Conservation (phyloP, 1,140 invertebrate species). For the Sminthurinus signatus region DNA sequence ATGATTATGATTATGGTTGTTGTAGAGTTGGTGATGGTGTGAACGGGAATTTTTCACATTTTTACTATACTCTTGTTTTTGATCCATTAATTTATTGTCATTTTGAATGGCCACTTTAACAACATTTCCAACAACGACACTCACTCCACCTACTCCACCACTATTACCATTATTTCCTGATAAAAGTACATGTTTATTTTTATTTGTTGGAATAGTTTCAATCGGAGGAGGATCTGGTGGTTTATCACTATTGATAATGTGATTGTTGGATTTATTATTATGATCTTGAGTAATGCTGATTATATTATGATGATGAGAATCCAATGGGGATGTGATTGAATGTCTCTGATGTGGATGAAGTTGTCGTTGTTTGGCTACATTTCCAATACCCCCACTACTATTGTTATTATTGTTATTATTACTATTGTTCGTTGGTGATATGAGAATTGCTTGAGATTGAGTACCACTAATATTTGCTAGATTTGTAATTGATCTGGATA, state of each 20-base stretch:
- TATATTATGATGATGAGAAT: too few relatives aligned
- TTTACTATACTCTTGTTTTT: not conserved
- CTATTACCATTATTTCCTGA: not conserved
- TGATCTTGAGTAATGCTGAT: too few relatives aligned
- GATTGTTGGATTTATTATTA: constrained; percentile 1
- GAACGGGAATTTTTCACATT: constrained; percentile 48
- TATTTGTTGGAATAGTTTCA: constrained; percentile 74
- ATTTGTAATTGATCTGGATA: not conserved
- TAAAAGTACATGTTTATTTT: constrained; percentile 52
- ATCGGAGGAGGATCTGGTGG: constrained; percentile 76
- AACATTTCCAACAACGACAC: constrained; percentile 46
- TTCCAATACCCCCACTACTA: too few relatives aligned
- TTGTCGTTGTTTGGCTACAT: constrained; percentile 18
- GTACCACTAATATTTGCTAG: too few relatives aligned
- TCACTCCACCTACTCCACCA: too few relatives aligned
- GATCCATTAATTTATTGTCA: constrained; percentile 6
- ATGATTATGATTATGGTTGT: constrained; percentile 8
- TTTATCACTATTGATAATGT: constrained; percentile 51
- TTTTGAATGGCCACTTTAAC: constrained; percentile 20
- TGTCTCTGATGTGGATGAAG: too few relatives aligned
- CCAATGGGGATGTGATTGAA: too few relatives aligned
- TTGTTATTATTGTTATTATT: too few relatives aligned
- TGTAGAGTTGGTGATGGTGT: constrained; percentile 54
- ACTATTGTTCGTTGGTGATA: constrained; percentile 26
- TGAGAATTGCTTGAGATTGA: constrained; percentile 47